Evolutionary conservation across 2,797 vertebrate genomes (phyloP).

Genomic region (Pseudomugil tenellus): DNA sequence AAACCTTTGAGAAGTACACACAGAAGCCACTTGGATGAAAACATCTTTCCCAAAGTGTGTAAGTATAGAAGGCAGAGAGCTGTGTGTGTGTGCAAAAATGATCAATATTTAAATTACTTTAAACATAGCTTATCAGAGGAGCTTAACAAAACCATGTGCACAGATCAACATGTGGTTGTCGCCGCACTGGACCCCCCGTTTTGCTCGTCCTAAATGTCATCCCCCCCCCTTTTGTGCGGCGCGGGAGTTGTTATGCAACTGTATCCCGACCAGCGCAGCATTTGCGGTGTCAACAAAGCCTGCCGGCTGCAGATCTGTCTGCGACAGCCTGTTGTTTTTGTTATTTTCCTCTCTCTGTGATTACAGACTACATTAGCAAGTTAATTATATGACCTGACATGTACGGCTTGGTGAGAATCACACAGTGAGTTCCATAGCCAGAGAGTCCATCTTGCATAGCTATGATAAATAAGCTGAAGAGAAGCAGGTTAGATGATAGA

Average conservation of each 20-base stretch:
- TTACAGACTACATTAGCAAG: slow-evolving; percentile 65
- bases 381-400: slow-evolving; percentile 64
- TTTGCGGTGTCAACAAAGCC: slow-evolving; percentile 66
- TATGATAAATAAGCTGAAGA: slow-evolving; percentile 37
- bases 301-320: slow-evolving; percentile 62
- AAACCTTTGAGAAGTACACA: slow-evolving; percentile 24
- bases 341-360: slow-evolving; percentile 52
- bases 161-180: slow-evolving; percentile 56
- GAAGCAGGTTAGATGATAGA: slow-evolving; percentile 34
- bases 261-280: slow-evolving; percentile 30
- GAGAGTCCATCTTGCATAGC: slow-evolving; percentile 17
- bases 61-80: neutral
- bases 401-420: slow-evolving; percentile 54
- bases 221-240: slow-evolving; percentile 4
- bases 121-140: slow-evolving; percentile 2
- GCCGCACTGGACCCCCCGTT: slow-evolving; percentile 24
- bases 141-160: slow-evolving; percentile 15
- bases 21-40: neutral
- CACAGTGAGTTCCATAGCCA: slow-evolving; percentile 18
- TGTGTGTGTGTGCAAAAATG: too few relatives aligned
- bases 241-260: slow-evolving; percentile 70
- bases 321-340: slow-evolving; percentile 70
- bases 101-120: neutral
- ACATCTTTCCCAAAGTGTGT: neutral
- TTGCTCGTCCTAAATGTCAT: slow-evolving; percentile 67